Evolutionary conservation across 2,113 vertebrate genomes (phyloP), one percentile per base, ranked within the genome.

Genomic region (Carassius auratus): DNA sequence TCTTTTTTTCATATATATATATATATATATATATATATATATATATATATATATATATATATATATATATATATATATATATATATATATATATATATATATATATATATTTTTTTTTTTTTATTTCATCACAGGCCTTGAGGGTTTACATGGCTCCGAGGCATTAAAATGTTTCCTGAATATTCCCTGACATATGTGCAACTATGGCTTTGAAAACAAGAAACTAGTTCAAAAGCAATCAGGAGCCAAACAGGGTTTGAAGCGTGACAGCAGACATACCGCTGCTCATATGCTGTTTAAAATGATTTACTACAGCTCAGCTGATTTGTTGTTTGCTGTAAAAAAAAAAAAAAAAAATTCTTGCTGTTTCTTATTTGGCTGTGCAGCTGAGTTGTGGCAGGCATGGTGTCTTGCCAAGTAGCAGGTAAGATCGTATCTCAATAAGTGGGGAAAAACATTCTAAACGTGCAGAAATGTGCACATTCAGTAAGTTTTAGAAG

Each of bases 101-200:
- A n/a, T n/a, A n/a, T n/a, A n/a, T n/a, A n/a, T n/a, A n/a, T n/a
- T n/a, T n/a, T n/a, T n/a, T n/a, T 33, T 45, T 45, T 80, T 42
- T 75, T 69, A 90, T 69, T 69, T 89, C 77, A 86, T 83, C 69
- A 62, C 83, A 64, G 84, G 76, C 84, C 88, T 89, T 78, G 74
- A 84, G 90, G 89, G 84, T 79, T 68, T 87, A 83, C 48, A 61
- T 69, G 82, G 86, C 88, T 85, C 69, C 3, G 88, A 89, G 92
- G 82, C 83, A 81, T 66, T 69, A 61, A 88, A 77, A 82, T 77
- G 87, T 87, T 89, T 84, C 85, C 73, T 76, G 64, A 87, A 64
- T 75, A 75, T 62, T 84, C 85, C 66, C 38, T 83, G 80, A 86
- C 79, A 76, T 79, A 83, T 26, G 38, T 8, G 5, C 78, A 55